These are phyloP conservation scores for Luperina nickerlii DNA, from an alignment of 2,888 invertebrate species.

Conservation along the genomic window DNA sequence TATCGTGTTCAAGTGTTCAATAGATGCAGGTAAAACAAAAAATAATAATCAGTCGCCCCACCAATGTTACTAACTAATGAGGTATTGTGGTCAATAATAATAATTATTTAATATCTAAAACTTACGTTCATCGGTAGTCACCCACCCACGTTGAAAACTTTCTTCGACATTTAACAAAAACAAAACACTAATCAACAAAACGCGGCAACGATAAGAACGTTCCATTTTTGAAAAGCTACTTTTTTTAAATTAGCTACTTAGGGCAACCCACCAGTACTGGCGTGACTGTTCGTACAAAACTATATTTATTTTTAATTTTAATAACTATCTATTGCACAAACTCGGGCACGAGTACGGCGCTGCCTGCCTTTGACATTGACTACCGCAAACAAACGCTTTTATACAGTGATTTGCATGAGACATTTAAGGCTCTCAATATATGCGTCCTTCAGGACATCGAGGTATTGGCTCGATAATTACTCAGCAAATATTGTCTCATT, in stretches of 20 bases:
- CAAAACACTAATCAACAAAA: conserved; percentile 54
- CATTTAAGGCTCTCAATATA: conserved; percentile 37
- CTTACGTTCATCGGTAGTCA: conserved; percentile 85
- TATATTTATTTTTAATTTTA: background rate
- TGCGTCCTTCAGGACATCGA: conserved; percentile 53
- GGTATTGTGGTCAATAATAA: conserved; percentile 24
- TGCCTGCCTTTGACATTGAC: conserved; percentile 65
- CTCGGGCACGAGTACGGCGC: conserved; percentile 60
- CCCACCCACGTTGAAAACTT: conserved; percentile 65
- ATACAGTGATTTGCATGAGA: conserved; percentile 65
- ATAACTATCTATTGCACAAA: conserved; percentile 35
- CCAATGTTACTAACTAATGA: conserved; percentile 10
- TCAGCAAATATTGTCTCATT: conserved; percentile 39
- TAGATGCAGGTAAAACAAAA: conserved; percentile 22
- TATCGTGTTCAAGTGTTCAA: conserved; percentile 27
- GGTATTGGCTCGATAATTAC: conserved; percentile 43
- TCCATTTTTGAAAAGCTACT: conserved; percentile 57
- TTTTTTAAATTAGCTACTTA: background rate
- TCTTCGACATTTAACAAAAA: conserved; percentile 57
- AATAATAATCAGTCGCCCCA: conserved; percentile 18
- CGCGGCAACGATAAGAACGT: background rate
- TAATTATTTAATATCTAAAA: conserved; percentile 23
- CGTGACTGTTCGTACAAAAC: conserved; percentile 5
- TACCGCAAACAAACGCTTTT: conserved; percentile 66
- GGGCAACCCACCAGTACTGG: background rate